phyloP scores from a whole-genome alignment of 1,140 invertebrate species.

The Nomia melanderi region DNA sequence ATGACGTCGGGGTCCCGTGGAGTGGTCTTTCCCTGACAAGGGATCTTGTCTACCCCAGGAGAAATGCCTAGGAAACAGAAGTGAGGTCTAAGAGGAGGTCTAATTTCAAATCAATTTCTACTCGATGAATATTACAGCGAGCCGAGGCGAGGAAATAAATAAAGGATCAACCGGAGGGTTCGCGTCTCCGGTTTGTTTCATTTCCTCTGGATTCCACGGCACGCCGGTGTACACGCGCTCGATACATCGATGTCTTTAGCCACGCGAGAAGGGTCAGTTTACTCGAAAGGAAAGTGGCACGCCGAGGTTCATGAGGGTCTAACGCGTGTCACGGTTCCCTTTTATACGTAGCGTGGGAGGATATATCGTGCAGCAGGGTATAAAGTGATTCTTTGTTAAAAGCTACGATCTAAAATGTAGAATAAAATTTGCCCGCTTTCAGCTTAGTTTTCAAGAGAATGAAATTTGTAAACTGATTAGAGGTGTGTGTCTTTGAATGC shows the following conservation, averaged over 20 bases:
- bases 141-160: conserved; percentile 72
- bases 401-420: too few species aligned
- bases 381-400: too few species aligned
- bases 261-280: conserved; percentile 56
- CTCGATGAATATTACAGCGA: conserved; percentile 77
- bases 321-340: conserved; percentile 44
- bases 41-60: conserved; percentile 36
- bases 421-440: too few species aligned
- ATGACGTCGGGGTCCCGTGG: conserved; percentile 9
- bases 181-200: conserved; percentile 46
- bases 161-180: conserved; percentile 68
- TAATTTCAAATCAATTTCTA: conserved; percentile 78
- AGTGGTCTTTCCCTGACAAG: conserved; percentile 63
- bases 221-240: conserved; percentile 31
- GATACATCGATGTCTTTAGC: conserved; percentile 64
- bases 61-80: conserved; percentile 34
- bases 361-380: too few species aligned
- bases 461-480: too few species aligned
- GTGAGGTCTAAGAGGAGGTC: conserved; percentile 60
- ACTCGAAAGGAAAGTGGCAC: conserved; percentile 26
- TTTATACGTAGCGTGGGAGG: conserved; percentile 35
- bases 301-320: conserved; percentile 32
- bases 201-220: conserved; percentile 41
- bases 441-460: too few species aligned
- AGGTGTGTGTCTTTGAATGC: too few species aligned